Percentiles rank a stretch among this genome's conserved stretches.
These are phyloP conservation scores for Cydia amplana DNA, from an alignment of 1,140 invertebrate species.

Conservation along the genomic window DNA sequence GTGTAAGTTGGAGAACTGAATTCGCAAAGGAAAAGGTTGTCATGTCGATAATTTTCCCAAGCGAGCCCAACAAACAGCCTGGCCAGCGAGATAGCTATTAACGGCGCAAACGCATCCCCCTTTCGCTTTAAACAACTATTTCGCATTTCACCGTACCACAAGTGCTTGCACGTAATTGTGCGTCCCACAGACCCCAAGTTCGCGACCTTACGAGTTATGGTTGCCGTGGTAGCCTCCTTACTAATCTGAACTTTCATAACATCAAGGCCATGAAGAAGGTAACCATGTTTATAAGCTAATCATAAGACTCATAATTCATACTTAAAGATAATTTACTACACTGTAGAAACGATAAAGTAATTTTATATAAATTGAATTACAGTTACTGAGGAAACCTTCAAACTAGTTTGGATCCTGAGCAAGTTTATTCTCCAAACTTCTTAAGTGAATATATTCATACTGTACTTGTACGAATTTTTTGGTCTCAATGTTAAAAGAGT, in stretches of 20 bases:
- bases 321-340: neutral
- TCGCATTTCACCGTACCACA: slow-evolving; percentile 1
- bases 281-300: neutral
- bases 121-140: neutral
- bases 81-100: no score
- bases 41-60: neutral
- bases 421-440: no score
- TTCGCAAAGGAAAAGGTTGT: no score
- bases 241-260: neutral
- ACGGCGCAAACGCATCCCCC: neutral
- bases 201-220: slow-evolving; percentile 10
- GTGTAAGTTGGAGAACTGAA: no score
- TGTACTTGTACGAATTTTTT: no score
- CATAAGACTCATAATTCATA: neutral
- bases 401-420: no score
- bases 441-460: no score
- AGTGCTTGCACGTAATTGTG: neutral
- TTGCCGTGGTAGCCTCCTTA: slow-evolving; percentile 11
- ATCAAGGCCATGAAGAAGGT: neutral
- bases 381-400: neutral
- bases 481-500: no score
- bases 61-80: neutral
- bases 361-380: neutral
- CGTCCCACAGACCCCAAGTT: slow-evolving; percentile 10
- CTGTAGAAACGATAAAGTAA: neutral